Evolutionary conservation across 2,888 invertebrate species (phyloP), one percentile per base, ranked within the genome.

Genomic region (Ectropis crepuscularia): DNA sequence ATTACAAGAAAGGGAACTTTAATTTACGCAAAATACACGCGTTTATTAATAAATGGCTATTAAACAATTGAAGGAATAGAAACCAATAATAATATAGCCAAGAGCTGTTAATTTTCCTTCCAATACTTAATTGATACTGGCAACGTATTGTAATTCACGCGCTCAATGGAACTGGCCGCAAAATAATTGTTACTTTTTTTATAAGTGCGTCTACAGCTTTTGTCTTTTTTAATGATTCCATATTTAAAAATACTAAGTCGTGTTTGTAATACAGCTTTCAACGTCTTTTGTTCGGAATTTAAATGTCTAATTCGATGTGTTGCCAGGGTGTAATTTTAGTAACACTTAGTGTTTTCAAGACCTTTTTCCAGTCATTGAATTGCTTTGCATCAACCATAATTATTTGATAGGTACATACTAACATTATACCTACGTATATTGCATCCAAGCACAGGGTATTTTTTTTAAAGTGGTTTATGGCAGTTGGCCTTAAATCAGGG

Each of bases 251-350:
- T 53, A 41, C 47, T 28, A 60, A 53, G 36, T 47, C 48, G 1
- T 11, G 43, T 45, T 64, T 60, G 72, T 74, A 81, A 79, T 77
- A 75, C 74, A 71, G 75, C 78, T 80, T 84, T 82, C 77, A 74
- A 66, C 67, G 70, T 80, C 80, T 84, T 89, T 89, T 81, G 83
- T 77, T 73, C 65, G 73, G 80, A 76, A 78, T 84, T 81, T 81
- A 82, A 82, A 85, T 79, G 42, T 78, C 76, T 85, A 83, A 88
- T 87, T 88, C 85, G 84, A 81, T 80, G 85, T 84, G 82, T 77
- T 75, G 46, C 71, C 66, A 38, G 82, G 77, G 78, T 82, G 81
- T 76, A 77, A 79, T 76, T 48, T 36, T 46, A 61, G 41, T 62
- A 42, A 57, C 50, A 51, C 57, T 55, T 9, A 6, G 46, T 77